Evolutionary conservation across 2,888 invertebrate genomes (phyloP), one percentile per base, ranked within the genome.

Genomic region (Drosophila subsilvestris): DNA sequence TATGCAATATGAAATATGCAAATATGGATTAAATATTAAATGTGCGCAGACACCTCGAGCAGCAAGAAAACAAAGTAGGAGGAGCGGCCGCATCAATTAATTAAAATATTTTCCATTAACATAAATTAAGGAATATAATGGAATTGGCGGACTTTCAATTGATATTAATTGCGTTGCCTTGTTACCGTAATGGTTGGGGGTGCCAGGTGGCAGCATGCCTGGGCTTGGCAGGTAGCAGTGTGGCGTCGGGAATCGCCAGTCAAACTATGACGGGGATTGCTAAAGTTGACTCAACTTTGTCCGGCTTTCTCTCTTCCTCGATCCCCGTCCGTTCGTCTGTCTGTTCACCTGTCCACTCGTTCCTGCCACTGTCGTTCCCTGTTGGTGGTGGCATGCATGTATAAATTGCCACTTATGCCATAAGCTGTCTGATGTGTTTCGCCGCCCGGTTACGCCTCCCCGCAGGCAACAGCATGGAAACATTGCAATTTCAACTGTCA

Each of bases 41-140:
- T 55, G 50, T 44, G 55, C 50, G 50, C 62, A 60, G 61, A 56
- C 72, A 70, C 61, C 69, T 70, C 62, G 32, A 25, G 37, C 42
- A 51, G 49, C 44, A 42, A 14, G 27, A 20, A 50, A 27, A 3
- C 5, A 37, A 6, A 12, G 43, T 12, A 10, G 47, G 20, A 17
- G 37, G 42, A 7, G 37, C 20, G 56, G 47, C 67, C 69, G 47
- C 43, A 66, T 69, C 62, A 86, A 79, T 82, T 82, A 80, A 75
- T 86, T 73, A 66, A 76, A 74, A 83, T 75, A 75, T 85, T 79
- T 79, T 78, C 71, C 86, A 88, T 83, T 86, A 74, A 83, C 83
- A 87, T 83, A 87, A 83, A 83, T 87, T 79, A 85, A 61, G 77
- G 70, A 65, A 68, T 75, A 60, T 75, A 81, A 85, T 87, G 55